Evolutionary conservation across 2,797 vertebrate genomes (phyloP), one percentile per base, ranked within the genome.

Genomic region (Galago senegalensis): DNA sequence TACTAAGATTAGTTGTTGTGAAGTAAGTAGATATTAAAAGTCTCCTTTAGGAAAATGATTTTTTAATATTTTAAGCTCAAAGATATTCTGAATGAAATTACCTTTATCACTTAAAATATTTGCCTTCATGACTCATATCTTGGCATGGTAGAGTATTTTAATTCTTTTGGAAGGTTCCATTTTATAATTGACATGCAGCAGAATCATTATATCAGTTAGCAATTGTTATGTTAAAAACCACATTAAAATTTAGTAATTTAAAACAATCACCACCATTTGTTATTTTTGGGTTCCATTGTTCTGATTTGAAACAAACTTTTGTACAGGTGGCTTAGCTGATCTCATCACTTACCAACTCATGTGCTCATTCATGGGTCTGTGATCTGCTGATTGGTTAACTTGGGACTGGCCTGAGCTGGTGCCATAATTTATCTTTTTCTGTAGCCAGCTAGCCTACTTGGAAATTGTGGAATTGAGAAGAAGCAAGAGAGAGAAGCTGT

Each of bases 21-120:
- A 92, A 94, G 58, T 92, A 46, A 88, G 0, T 58, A 73, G 29
- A 84, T 93, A 67, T 43, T 79, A 34, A 65, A 97, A n/a, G n/a
- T 27, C 12, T 73, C 13, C 56, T 0, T 18, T 91, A 92, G 86
- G 56, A 61, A 95, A 87, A 81, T 87, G 27, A 40, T 9, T 29
- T 80, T 90, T 91, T 43, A 31, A 72, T 93, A 20, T 56, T 46
- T 65, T 79, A 86, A 37, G 25, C 23, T 86, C 56, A 53, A 72
- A 90, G 81, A 58, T 49, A 49, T 9, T 25, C 8, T 79, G 23
- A 63, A 67, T 87, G 73, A 61, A 34, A 87, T 72, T 23, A 53
- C 34, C 29, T 81, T 82, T 80, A 70, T 77, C 8, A 40, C 67
- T 84, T 61, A 75, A 65, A 94, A 82, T 75, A 31, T 73, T 82